phyloP scores from a whole-genome alignment of 2,797 vertebrate species.

The Pempheris klunzingeri region DNA sequence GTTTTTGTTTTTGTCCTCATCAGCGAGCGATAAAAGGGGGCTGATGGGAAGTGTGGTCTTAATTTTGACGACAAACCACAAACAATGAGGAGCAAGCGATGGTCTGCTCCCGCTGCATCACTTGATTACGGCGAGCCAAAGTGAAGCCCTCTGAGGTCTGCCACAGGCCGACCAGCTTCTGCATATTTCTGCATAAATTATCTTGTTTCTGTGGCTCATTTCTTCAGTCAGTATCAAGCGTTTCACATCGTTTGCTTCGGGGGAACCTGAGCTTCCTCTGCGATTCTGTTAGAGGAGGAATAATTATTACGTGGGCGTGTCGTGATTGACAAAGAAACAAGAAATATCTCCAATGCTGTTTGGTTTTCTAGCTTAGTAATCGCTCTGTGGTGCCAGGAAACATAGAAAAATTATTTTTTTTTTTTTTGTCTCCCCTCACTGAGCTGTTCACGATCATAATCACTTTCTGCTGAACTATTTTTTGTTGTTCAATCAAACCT shows the following conservation, averaged over 20 bases:
- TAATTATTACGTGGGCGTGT: slow-evolving; percentile 38
- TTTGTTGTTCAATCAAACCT: neutral
- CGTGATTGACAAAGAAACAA: slow-evolving; percentile 36
- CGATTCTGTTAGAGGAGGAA: slow-evolving; percentile 25
- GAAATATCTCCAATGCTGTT: neutral
- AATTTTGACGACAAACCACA: neutral
- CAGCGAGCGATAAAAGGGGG: neutral
- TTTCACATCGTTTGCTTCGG: slow-evolving; percentile 43
- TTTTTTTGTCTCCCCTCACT: neutral
- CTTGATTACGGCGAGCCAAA: slow-evolving; percentile 36
- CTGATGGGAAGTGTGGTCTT: slow-evolving; percentile 51
- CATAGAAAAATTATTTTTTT: no score
- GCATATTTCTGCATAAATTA: slow-evolving; percentile 67
- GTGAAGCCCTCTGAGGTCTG: slow-evolving; percentile 40
- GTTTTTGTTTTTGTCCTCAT: neutral
- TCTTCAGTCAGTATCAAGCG: slow-evolving; percentile 35
- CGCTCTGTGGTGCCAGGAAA: neutral
- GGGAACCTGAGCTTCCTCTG: slow-evolving; percentile 28
- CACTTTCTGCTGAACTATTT: neutral
- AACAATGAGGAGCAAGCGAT: neutral
- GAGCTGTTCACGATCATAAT: neutral
- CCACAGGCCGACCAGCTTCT: slow-evolving; percentile 41
- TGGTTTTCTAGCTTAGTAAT: neutral
- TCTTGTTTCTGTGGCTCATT: slow-evolving; percentile 36
- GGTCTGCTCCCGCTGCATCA: slow-evolving; percentile 6